phyloP scores from a whole-genome alignment of 2,113 vertebrate genomes.

The Emydura subglobosa region DNA sequence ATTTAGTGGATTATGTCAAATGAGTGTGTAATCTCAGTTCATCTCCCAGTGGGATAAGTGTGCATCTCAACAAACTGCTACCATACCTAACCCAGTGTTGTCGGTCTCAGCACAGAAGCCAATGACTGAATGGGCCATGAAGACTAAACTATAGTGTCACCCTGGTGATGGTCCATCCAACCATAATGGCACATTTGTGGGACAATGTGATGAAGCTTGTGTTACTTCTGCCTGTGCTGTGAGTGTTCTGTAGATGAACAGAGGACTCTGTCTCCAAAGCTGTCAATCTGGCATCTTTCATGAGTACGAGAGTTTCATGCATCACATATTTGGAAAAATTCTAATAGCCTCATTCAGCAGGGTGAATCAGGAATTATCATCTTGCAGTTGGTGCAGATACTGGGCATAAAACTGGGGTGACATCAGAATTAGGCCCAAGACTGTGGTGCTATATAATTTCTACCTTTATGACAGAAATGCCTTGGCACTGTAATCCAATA shows the following conservation, averaged over 20 bases:
- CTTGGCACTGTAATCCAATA: not conserved
- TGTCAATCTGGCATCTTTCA: not conserved
- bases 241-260: not conserved
- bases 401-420: not conserved
- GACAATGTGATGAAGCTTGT: rapidly evolving
- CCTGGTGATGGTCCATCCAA: too few species aligned
- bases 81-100: not conserved
- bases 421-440: not conserved
- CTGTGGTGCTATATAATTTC: not conserved
- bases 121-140: rapidly evolving
- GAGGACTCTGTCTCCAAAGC: not conserved
- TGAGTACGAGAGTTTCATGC: not conserved
- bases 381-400: not conserved
- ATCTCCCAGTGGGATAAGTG: not conserved
- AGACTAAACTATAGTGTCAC: rapidly evolving
- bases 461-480: not conserved
- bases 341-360: not conserved
- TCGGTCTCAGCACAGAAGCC: not conserved
- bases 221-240: not conserved
- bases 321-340: not conserved
- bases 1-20: not conserved
- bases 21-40: not conserved
- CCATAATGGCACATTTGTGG: not conserved
- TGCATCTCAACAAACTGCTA: not conserved
- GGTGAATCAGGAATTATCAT: not conserved